Base-by-base conservation (phyloP, 2,888 invertebrate species). In the Aphrophora alni region DNA sequence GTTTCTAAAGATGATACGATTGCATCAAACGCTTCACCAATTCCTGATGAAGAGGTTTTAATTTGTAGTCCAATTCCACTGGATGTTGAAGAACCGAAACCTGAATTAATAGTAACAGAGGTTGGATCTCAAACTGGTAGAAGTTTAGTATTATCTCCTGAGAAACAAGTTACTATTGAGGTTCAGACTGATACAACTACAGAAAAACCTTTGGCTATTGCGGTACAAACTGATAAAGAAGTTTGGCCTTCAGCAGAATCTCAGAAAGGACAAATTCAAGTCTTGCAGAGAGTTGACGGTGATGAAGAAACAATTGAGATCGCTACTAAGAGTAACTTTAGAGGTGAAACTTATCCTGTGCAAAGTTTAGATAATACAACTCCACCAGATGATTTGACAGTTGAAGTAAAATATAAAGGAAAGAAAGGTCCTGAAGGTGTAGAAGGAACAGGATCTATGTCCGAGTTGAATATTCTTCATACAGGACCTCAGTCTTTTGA, bases 401-500 rank as follows among this genome's bases (percentile, higher is more conserved):
- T 95, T 10, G 93, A 95, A 87, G 95, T 95, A 84, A 92, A 93
- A 85, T 95, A 95, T 85, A 91, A 90, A 87, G 90, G 89, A 73
- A 89, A 90, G 24, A 88, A 89, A 17, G 89, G 91, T 77, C 86
- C 88, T 25, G 90, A 91, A 78, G 88, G 90, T 44, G 78, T 84
- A 71, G 88, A 89, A 80, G 86, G 89, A 8, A 88, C 89, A 33
- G 44, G 68, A 7, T 38, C 77, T 24, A 91, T 92, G 77, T 92
- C 94, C 0, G 93, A 94, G 85, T 87, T 95, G 21, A 93, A 92
- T 85, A 94, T 95, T 44, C 90, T 92, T 10, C 95, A 94, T 86
- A 92, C 92, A 75, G 89, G 92, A 38, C 94, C 95, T 0, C 93
- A 94, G 85, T 91, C 95, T 0, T 95, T 95, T 86, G 95, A 95